A percentile compares a stretch with the other conserved stretches of the same genome.
Evolutionary conservation across 1,140 invertebrate genomes (phyloP).

Genomic region (Colletes latitarsis): DNA sequence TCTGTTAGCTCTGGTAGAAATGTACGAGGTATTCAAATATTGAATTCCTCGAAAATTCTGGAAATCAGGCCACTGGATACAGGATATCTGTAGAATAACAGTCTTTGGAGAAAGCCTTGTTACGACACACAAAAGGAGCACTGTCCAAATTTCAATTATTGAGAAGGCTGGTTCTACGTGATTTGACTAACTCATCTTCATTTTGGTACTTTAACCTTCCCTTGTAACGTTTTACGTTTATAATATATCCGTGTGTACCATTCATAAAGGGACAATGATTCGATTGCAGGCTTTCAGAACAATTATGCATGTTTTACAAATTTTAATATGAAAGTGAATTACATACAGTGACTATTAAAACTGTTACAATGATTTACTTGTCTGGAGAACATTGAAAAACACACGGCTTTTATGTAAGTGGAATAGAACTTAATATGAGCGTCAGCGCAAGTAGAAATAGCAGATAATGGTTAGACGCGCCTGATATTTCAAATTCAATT

Average conservation of each 20-base stretch:
- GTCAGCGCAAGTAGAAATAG: too few relatives aligned
- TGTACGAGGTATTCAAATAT: slow-evolving; percentile 39
- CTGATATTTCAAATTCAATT: too few relatives aligned
- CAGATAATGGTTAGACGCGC: too few relatives aligned
- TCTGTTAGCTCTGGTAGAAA: slow-evolving; percentile 38
- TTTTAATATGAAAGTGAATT: not conserved
- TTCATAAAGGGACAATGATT: not conserved
- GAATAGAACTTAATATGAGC: too few relatives aligned
- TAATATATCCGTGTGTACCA: not conserved
- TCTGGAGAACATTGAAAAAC: too few relatives aligned
- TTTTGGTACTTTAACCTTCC: not conserved
- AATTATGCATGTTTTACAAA: not conserved
- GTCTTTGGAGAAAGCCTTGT: slow-evolving; percentile 18
- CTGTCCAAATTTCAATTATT: slow-evolving; percentile 33
- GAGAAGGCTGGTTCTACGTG: slow-evolving; percentile 36
- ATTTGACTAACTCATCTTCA: slow-evolving; percentile 18
- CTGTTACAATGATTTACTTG: too few relatives aligned
- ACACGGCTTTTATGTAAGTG: too few relatives aligned
- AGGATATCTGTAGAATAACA: slow-evolving; percentile 16
- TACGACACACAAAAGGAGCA: slow-evolving; percentile 11
- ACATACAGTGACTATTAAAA: too few relatives aligned
- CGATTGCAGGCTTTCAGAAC: not conserved
- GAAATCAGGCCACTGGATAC: slow-evolving; percentile 31
- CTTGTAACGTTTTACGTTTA: not conserved
- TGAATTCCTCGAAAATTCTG: slow-evolving; percentile 41